Percentiles rank a stretch among this genome's conserved stretches.
These are phyloP conservation scores for Drosophila affinis DNA, from an alignment of 2,888 invertebrate species.

Conservation along the genomic window DNA sequence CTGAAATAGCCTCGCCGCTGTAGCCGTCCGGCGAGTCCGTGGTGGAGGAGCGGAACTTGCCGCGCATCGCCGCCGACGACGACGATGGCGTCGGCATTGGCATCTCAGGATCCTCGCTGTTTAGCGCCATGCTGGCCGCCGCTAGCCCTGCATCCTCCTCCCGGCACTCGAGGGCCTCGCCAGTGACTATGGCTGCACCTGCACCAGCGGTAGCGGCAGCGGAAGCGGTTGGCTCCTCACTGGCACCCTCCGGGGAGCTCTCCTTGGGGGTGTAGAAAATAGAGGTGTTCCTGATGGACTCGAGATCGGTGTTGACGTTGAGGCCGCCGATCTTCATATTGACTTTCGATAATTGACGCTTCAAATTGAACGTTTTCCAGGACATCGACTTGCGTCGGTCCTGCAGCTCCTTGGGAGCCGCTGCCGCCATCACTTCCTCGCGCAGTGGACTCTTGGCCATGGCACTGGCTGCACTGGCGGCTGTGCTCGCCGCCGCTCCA, in stretches of 20 bases:
- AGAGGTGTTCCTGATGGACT: conserved; percentile 84
- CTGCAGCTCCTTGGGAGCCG: conserved; percentile 83
- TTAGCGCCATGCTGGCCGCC: conserved; percentile 48
- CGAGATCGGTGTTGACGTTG: conserved; percentile 79
- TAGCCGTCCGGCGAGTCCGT: conserved; percentile 38
- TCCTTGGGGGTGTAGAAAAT: conserved; percentile 79
- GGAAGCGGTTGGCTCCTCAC: conserved; percentile 26
- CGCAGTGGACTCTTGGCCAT: conserved; percentile 75
- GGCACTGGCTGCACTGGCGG: conserved; percentile 32
- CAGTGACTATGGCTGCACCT: conserved; percentile 18
- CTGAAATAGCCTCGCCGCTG: conserved; percentile 4
- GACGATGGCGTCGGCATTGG: conserved; percentile 7
- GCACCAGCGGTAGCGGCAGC: conserved; percentile 27
- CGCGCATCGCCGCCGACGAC: conserved; percentile 26
- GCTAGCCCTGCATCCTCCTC: conserved; percentile 64
- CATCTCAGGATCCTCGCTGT: conserved; percentile 53
- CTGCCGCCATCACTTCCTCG: conserved; percentile 54
- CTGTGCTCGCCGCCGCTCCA: conserved; percentile 48
- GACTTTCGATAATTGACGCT: conserved; percentile 92
- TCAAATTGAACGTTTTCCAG: conserved; percentile 92
- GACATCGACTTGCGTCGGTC: conserved; percentile 87
- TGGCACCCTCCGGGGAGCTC: conserved; percentile 70
- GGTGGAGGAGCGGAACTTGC: conserved; percentile 38
- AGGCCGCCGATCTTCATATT: conserved; percentile 84
- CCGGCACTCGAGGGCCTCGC: conserved; percentile 60